A percentile compares a stretch with the other conserved stretches of the same genome.
Evolutionary conservation across 2,888 invertebrate genomes (phyloP).

Genomic region (Amiota mariae): DNA sequence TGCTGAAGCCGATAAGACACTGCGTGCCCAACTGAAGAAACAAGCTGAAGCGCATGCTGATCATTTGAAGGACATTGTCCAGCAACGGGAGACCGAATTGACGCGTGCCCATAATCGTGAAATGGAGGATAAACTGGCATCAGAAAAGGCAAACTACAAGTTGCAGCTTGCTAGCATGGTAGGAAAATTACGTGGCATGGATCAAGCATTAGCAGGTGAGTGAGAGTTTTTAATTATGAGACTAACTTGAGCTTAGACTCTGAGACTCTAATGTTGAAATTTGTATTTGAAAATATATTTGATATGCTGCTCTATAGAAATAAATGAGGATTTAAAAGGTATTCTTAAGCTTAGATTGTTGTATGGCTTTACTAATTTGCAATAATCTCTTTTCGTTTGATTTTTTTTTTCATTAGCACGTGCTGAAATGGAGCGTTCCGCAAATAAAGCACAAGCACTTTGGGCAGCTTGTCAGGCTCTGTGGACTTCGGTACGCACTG

Average conservation of each 20-base stretch:
- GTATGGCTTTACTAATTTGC: not conserved
- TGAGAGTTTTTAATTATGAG: constrained; percentile 31
- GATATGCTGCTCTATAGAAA: constrained; percentile 69
- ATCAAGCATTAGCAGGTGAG: constrained; percentile 83
- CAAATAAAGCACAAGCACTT: constrained; percentile 87
- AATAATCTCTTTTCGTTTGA: not conserved
- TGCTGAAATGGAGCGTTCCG: constrained; percentile 82
- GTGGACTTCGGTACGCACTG: constrained; percentile 82
- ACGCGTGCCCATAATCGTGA: constrained; percentile 76
- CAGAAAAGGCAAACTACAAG: constrained; percentile 81
- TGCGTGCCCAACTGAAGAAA: constrained; percentile 85
- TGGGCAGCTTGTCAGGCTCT: constrained; percentile 96
- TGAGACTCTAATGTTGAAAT: not conserved
- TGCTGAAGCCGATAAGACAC: constrained; percentile 80
- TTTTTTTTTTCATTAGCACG: constrained; percentile 77
- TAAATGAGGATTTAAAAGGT: constrained; percentile 73
- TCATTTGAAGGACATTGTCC: constrained; percentile 82
- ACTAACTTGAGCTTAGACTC: not conserved
- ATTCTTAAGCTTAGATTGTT: constrained; percentile 39
- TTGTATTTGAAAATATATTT: not conserved
- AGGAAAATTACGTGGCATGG: constrained; percentile 84
- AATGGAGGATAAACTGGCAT: constrained; percentile 80
- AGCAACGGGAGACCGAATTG: constrained; percentile 75
- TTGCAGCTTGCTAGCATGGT: constrained; percentile 82
- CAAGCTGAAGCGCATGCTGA: constrained; percentile 91